These are phyloP conservation scores for Ctenoplectra terminalis DNA, from an alignment of 1,140 invertebrate species.

Conservation along the genomic window DNA sequence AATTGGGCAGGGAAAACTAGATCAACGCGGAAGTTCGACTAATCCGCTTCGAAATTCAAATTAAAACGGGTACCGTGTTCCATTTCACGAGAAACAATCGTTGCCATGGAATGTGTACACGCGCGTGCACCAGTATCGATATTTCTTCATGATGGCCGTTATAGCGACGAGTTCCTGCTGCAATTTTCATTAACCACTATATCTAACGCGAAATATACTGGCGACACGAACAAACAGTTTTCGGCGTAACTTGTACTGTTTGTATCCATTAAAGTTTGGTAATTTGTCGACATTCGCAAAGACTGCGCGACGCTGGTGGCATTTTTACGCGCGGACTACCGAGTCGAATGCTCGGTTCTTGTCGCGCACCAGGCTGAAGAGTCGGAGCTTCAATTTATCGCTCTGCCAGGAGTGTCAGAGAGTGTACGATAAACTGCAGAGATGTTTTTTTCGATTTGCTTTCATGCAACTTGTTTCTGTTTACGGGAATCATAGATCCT, in stretches of 20 bases:
- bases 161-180: conserved; percentile 14
- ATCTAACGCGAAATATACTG: not conserved
- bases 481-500: not conserved
- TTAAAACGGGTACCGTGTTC: not conserved
- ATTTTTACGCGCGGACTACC: not conserved
- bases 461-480: not conserved
- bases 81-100: not conserved
- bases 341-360: not conserved
- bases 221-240: rapidly evolving
- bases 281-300: not conserved
- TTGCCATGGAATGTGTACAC: not conserved
- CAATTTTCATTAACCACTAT: conserved; percentile 25
- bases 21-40: not conserved
- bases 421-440: not conserved
- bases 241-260: not conserved
- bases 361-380: not conserved
- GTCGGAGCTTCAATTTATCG: not conserved
- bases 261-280: not conserved
- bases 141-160: conserved; percentile 2
- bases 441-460: not conserved
- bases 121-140: not conserved
- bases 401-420: not conserved
- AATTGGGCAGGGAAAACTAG: not conserved
- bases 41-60: not conserved
- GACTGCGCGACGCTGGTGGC: not conserved